These are phyloP conservation scores for Hylomyscus alleni DNA, from an alignment of 2,797 vertebrate genomes.

Conservation along the genomic window DNA sequence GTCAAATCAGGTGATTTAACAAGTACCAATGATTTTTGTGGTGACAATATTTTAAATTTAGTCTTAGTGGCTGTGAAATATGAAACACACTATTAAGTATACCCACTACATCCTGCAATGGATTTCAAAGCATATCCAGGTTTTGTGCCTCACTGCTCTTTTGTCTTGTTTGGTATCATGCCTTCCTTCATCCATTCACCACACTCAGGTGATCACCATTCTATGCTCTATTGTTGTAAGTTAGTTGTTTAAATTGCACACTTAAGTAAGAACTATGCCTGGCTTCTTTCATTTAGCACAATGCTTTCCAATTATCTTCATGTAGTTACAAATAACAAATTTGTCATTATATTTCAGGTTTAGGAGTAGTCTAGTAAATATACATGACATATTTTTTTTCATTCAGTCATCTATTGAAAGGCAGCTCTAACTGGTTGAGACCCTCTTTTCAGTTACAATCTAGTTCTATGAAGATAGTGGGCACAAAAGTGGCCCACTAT, in stretches of 20 bases:
- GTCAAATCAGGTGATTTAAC: not conserved
- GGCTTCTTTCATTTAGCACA: not conserved
- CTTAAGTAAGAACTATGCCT: not conserved
- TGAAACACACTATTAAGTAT: not conserved
- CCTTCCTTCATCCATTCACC: not conserved
- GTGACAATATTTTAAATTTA: not conserved
- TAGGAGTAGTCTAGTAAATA: not conserved
- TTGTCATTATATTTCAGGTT: not conserved
- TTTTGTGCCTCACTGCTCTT: not conserved
- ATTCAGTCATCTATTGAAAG: not conserved
- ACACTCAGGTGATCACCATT: not conserved
- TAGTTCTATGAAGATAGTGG: not conserved
- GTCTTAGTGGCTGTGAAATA: not conserved
- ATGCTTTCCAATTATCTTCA: not conserved
- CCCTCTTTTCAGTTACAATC: not conserved
- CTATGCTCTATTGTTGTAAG: not conserved
- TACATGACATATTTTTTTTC: not conserved
- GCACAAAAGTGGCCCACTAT: not conserved
- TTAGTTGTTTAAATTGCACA: not conserved
- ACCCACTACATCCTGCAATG: not conserved
- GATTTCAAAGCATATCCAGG: not conserved
- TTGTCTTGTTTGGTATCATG: not conserved
- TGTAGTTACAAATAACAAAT: not conserved
- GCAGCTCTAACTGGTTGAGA: not conserved
- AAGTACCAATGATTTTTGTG: not conserved